Evolutionary conservation across 2,113 vertebrate genomes (phyloP).

Genomic region (Gopherus evgoodei): DNA sequence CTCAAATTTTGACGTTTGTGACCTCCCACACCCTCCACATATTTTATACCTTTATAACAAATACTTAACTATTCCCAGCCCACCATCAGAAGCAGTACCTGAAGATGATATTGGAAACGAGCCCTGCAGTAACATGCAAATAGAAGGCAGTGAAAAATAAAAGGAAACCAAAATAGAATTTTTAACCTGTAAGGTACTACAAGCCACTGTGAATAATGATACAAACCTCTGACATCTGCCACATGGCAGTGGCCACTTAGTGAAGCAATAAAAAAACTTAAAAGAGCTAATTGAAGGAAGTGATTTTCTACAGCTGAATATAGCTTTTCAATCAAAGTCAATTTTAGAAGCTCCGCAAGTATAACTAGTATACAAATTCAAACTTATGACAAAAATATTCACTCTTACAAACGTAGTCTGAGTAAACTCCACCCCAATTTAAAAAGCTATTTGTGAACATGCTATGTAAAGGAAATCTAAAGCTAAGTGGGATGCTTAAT

Average conservation of each 20-base stretch:
- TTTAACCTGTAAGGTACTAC: background rate
- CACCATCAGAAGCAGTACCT: background rate
- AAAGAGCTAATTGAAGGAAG: conserved; percentile 7
- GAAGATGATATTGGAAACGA: background rate
- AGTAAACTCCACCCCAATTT: background rate
- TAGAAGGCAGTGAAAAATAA: background rate
- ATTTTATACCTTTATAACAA: background rate
- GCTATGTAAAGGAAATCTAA: background rate
- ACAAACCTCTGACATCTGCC: conserved; percentile 28
- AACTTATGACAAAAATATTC: background rate
- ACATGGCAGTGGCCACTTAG: background rate
- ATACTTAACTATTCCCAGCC: background rate
- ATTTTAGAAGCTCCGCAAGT: background rate
- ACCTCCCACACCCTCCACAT: background rate
- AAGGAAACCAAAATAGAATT: background rate
- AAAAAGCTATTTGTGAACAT: background rate
- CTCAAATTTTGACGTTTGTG: background rate
- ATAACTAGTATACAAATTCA: background rate
- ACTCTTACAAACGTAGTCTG: background rate
- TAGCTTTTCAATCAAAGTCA: background rate
- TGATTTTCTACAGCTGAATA: conserved; percentile 20
- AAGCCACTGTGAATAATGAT: background rate
- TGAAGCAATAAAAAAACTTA: background rate
- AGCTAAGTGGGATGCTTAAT: accelerated
- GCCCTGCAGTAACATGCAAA: background rate